Evolutionary conservation across 2,888 invertebrate genomes (phyloP).

Genomic region (Acleris laterana): DNA sequence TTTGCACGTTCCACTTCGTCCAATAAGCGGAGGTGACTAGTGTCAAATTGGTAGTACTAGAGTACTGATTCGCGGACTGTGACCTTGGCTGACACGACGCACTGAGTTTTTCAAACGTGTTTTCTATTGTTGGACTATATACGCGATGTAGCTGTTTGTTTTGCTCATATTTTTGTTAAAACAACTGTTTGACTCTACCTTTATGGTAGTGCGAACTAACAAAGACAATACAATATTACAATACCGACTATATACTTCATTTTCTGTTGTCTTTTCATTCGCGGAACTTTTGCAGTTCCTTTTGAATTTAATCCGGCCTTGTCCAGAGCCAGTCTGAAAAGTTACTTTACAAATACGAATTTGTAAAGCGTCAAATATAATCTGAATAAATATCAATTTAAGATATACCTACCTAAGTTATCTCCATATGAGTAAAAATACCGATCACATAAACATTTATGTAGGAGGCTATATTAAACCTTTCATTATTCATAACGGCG

Average conservation of each 20-base stretch:
- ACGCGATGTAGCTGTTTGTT: background rate
- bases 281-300: too few species aligned
- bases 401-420: too few species aligned
- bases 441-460: background rate
- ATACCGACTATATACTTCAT: too few species aligned
- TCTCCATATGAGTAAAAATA: too few species aligned
- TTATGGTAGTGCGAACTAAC: background rate
- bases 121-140: slow-evolving; percentile 43
- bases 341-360: too few species aligned
- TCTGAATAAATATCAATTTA: too few species aligned
- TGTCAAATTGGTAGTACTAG: slow-evolving; percentile 72
- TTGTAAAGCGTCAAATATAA: too few species aligned
- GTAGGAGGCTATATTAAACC: background rate
- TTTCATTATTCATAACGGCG: slow-evolving; percentile 31
- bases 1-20: slow-evolving; percentile 79
- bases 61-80: slow-evolving; percentile 55
- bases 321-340: too few species aligned
- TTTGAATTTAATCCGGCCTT: too few species aligned
- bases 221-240: too few species aligned
- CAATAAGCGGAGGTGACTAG: slow-evolving; percentile 76
- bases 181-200: background rate
- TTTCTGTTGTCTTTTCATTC: too few species aligned
- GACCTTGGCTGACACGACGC: slow-evolving; percentile 61
- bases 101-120: slow-evolving; percentile 43
- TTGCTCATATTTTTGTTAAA: slow-evolving; percentile 1